These are phyloP conservation scores for Drosophila murphyi DNA, from an alignment of 1,140 invertebrate species.

Conservation along the genomic window DNA sequence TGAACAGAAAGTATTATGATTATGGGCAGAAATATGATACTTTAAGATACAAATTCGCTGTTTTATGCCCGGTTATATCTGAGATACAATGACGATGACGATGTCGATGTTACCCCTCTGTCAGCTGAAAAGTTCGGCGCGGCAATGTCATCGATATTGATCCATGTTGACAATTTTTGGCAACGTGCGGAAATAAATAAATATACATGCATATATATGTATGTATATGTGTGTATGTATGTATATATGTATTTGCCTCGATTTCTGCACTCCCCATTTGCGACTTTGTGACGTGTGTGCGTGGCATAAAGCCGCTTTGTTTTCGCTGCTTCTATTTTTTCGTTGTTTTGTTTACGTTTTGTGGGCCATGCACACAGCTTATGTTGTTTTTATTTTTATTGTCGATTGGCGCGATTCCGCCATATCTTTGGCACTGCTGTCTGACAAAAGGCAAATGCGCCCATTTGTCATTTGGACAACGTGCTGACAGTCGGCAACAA, in stretches of 20 bases:
- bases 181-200: slow-evolving; percentile 63
- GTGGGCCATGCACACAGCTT: slow-evolving; percentile 46
- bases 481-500: slow-evolving; percentile 62
- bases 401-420: slow-evolving; percentile 56
- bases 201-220: slow-evolving; percentile 20
- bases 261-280: slow-evolving; percentile 44
- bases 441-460: slow-evolving; percentile 70
- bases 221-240: too few relatives aligned
- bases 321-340: slow-evolving; percentile 32
- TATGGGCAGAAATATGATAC: slow-evolving; percentile 68
- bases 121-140: slow-evolving; percentile 5
- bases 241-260: slow-evolving; percentile 22
- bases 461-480: slow-evolving; percentile 77
- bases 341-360: slow-evolving; percentile 21
- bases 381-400: slow-evolving; percentile 75
- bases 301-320: slow-evolving; percentile 44
- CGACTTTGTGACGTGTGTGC: slow-evolving; percentile 36
- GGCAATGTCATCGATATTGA: slow-evolving; percentile 43
- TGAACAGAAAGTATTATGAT: slow-evolving; percentile 57
- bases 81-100: slow-evolving; percentile 31
- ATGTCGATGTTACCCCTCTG: slow-evolving; percentile 23
- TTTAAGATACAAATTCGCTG: slow-evolving; percentile 67
- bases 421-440: slow-evolving; percentile 56
- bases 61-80: slow-evolving; percentile 52
- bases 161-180: slow-evolving; percentile 71